Percentiles rank a stretch among this genome's conserved stretches.
Evolutionary conservation across 2,113 vertebrate genomes (phyloP).

Genomic region (Diglossa brunneiventris): DNA sequence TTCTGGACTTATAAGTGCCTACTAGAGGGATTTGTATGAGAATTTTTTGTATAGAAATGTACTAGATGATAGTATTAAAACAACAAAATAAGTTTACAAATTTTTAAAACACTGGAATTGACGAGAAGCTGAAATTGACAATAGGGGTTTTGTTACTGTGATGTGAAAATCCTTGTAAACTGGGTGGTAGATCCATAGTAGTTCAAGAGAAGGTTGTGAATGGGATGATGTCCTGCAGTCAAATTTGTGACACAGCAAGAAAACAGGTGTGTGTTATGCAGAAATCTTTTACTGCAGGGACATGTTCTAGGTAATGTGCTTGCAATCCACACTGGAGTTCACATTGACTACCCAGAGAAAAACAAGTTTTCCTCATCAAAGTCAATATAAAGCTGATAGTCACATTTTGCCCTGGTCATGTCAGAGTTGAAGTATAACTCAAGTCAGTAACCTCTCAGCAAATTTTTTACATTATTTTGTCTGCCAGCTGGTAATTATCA

Average conservation of each 20-base stretch:
- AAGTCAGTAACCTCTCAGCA: neutral
- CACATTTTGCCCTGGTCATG: neutral
- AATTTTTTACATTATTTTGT: neutral
- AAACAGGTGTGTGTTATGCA: neutral
- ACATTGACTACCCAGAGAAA: neutral
- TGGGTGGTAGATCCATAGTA: neutral
- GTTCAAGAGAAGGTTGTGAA: neutral
- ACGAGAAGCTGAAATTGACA: neutral
- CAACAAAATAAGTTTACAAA: neutral
- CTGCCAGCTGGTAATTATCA: neutral
- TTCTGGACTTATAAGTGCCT: neutral
- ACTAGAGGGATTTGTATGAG: neutral
- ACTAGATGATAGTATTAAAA: neutral
- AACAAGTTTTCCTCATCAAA: neutral
- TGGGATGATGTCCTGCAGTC: neutral
- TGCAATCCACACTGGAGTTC: neutral
- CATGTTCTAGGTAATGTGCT: fast-evolving
- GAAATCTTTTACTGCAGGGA: neutral
- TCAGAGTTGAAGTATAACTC: neutral
- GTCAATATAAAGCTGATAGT: neutral
- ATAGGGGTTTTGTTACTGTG: neutral
- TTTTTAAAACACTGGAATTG: neutral
- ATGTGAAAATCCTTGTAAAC: neutral
- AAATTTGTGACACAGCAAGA: neutral
- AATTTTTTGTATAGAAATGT: neutral